Conservation (phyloP, 2,113 vertebrate species). For the Morone saxatilis region DNA sequence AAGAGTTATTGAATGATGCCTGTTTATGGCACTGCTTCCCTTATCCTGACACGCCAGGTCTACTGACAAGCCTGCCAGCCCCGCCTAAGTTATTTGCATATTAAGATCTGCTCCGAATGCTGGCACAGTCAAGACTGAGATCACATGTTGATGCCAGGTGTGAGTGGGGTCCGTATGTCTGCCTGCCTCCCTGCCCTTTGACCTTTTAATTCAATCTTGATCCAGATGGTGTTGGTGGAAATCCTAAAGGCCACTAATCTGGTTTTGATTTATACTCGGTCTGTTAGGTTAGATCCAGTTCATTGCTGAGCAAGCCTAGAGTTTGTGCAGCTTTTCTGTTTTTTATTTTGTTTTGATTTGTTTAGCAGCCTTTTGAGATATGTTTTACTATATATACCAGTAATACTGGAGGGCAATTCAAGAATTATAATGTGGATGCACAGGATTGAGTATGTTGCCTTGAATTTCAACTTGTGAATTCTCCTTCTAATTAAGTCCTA, state of each 20-base stretch:
- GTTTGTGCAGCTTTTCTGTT: too few relatives aligned
- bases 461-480: background rate
- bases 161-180: background rate
- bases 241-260: too few relatives aligned
- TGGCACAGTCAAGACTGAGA: background rate
- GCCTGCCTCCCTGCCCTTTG: too few relatives aligned
- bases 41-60: background rate
- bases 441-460: background rate
- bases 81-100: background rate
- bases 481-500: background rate
- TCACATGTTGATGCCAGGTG: background rate
- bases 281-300: too few relatives aligned
- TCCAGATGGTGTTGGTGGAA: too few relatives aligned
- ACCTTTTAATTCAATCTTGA: too few relatives aligned
- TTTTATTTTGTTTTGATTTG: background rate
- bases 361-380: background rate
- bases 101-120: too few relatives aligned
- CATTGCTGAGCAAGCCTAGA: too few relatives aligned
- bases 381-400: background rate
- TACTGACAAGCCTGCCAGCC: background rate
- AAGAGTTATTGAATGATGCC: background rate
- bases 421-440: background rate
- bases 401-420: conserved; percentile 32
- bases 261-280: too few relatives aligned
- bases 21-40: too few relatives aligned